These are phyloP conservation scores for Pollenia griseotomentosa DNA, from an alignment of 2,888 invertebrate species.

Conservation along the genomic window DNA sequence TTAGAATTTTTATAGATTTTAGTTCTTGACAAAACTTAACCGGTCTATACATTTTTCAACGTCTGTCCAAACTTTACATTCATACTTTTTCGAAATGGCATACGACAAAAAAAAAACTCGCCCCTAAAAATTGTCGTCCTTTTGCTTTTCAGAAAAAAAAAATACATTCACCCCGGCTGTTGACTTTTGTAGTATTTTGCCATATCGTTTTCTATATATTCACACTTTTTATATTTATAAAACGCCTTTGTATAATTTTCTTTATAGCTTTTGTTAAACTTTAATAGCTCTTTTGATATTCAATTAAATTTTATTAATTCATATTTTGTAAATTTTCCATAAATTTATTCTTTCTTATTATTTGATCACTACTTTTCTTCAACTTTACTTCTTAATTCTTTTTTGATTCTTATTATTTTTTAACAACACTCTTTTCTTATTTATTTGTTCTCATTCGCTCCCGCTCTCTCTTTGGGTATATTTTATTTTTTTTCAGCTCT, in stretches of 20 bases:
- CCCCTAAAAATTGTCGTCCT: slow-evolving; percentile 63
- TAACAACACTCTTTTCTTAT: slow-evolving; percentile 59
- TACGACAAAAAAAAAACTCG: slow-evolving; percentile 53
- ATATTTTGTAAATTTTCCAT: slow-evolving; percentile 61
- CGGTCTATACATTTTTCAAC: slow-evolving; percentile 60
- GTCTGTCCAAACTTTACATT: slow-evolving; percentile 29
- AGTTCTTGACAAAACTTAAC: slow-evolving; percentile 36
- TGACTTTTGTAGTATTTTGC: slow-evolving; percentile 54
- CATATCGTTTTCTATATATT: slow-evolving; percentile 29
- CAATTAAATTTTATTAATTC: slow-evolving; percentile 69
- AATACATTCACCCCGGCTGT: slow-evolving; percentile 68
- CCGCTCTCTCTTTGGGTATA: slow-evolving; percentile 60
- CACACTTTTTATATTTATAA: slow-evolving; percentile 28
- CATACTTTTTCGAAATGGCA: slow-evolving; percentile 27
- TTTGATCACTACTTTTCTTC: slow-evolving; percentile 56
- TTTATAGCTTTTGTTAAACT: slow-evolving; percentile 39
- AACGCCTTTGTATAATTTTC: slow-evolving; percentile 2
- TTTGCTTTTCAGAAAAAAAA: slow-evolving; percentile 39
- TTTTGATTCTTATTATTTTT: slow-evolving; percentile 64
- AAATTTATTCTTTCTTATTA: slow-evolving; percentile 53
- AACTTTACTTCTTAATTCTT: slow-evolving; percentile 53
- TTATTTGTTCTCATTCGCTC: slow-evolving; percentile 55
- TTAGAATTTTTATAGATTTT: slow-evolving; percentile 30
- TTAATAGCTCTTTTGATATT: slow-evolving; percentile 67
- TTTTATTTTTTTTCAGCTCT: slow-evolving; percentile 59